Conservation (phyloP, 2,113 vertebrate species). For the Perognathus longimembris region DNA sequence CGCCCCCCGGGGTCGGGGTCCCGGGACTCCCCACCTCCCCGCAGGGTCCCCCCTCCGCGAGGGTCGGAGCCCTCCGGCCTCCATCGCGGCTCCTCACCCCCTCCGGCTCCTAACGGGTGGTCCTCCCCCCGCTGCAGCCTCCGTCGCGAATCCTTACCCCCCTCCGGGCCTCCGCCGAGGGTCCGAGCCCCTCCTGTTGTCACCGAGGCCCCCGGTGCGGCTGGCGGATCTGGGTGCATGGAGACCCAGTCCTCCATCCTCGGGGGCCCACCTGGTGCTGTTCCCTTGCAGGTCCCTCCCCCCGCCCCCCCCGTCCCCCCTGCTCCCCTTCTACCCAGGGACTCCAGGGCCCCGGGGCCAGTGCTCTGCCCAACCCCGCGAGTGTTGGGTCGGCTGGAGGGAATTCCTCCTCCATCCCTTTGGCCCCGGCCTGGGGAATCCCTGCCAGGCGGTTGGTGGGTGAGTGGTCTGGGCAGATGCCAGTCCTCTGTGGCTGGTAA, state of each 20-base stretch:
- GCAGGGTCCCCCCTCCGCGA: not conserved
- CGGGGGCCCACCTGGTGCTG: too few relatives aligned
- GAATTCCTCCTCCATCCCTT: not conserved
- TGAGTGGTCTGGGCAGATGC: conserved; percentile 17
- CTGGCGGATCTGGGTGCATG: too few relatives aligned
- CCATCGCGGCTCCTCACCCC: not conserved
- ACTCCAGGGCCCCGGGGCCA: not conserved
- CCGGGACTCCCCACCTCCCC: not conserved
- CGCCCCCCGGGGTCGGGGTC: not conserved
- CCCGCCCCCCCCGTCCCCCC: too few relatives aligned
- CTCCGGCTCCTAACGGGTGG: too few relatives aligned
- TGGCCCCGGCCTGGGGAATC: conserved; percentile 9
- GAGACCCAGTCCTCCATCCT: too few relatives aligned
- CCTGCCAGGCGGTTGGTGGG: conserved; percentile 1
- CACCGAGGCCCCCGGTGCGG: too few relatives aligned
- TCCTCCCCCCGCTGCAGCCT: too few relatives aligned
- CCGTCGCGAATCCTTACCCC: too few relatives aligned
- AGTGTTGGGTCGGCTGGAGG: not conserved
- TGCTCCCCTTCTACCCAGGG: too few relatives aligned
- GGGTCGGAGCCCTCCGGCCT: too few relatives aligned
- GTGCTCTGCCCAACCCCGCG: not conserved
- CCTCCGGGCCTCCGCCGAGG: too few relatives aligned
- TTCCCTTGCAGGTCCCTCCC: not conserved
- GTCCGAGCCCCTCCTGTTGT: too few relatives aligned
- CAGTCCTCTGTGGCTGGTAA: conserved; percentile 15